Conservation (phyloP, 2,113 vertebrate species). For the Nerophis lumbriciformis region DNA sequence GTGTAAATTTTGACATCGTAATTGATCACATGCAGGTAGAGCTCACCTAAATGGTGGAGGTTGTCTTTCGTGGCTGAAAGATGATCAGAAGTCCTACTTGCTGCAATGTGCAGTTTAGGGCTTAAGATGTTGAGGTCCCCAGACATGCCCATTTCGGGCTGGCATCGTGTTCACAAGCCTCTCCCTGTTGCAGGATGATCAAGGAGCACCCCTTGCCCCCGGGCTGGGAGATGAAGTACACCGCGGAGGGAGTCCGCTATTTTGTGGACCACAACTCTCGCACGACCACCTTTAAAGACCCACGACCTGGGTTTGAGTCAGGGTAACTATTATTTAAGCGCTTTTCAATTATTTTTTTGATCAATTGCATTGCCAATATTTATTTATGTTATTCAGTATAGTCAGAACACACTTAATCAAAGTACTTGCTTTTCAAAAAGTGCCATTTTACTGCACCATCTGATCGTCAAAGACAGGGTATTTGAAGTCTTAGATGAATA, state of each 20-base stretch:
- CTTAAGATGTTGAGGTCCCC: constrained; percentile 26
- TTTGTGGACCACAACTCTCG: constrained; percentile 98
- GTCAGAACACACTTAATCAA: no score
- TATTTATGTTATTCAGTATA: not conserved
- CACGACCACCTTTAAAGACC: constrained; percentile 98
- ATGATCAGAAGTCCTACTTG: no score
- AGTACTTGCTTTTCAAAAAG: no score
- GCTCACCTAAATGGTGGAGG: no score
- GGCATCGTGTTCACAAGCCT: constrained; percentile 61
- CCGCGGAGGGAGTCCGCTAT: constrained; percentile 92
- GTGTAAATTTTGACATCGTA: no score
- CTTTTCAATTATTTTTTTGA: not conserved
- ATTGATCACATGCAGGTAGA: no score
- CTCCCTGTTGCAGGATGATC: constrained; percentile 85
- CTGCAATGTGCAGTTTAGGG: not conserved
- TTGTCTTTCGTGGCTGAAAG: no score
- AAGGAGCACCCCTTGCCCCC: constrained; percentile 94
- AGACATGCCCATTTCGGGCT: constrained; percentile 24
- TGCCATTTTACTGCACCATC: no score
- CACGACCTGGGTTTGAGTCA: constrained; percentile 91
- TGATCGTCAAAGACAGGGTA: no score
- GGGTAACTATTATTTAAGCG: constrained; percentile 77
- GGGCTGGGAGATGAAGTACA: constrained; percentile 99
- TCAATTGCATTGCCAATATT: not conserved
- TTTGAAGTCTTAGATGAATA: no score